These are phyloP conservation scores for Heliocidaris tuberculata DNA, from an alignment of 35 echinoderm and acorn worm species.

Conservation along the genomic window DNA sequence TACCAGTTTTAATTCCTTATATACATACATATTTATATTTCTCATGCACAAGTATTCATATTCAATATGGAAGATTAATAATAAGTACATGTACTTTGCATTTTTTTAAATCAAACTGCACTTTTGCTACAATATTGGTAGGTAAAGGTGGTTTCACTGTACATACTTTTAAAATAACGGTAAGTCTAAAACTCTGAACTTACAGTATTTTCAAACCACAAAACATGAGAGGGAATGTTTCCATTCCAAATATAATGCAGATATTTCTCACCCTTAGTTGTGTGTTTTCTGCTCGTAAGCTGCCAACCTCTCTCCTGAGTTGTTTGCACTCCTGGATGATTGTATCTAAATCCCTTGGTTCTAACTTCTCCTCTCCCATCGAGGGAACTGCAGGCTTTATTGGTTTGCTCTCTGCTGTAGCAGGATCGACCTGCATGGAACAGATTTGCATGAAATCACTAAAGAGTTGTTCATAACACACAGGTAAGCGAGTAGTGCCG, in stretches of 20 bases:
- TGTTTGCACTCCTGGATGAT: constrained; percentile 42
- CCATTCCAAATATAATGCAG: background rate
- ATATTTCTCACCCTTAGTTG: constrained; percentile 56
- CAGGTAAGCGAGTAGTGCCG: no score
- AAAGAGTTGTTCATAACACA: background rate
- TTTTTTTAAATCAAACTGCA: no score
- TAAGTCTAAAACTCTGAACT: no score
- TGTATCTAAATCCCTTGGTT: constrained; percentile 52
- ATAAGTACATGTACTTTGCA: no score
- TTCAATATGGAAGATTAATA: no score
- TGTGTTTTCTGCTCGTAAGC: constrained; percentile 62
- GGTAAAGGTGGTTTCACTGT: no score
- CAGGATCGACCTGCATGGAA: background rate
- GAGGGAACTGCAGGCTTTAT: background rate
- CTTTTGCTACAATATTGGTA: no score
- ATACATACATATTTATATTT: no score
- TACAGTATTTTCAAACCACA: no score
- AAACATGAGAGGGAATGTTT: background rate
- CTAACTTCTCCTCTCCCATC: constrained; percentile 30
- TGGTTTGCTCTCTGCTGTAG: constrained; percentile 23
- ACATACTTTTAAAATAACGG: no score
- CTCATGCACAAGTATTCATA: no score
- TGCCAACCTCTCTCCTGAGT: constrained; percentile 58
- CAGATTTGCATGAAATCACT: background rate
- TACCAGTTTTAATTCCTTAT: background rate